Conservation (phyloP, 2,888 invertebrate species). For the Platycnemis pennipes region DNA sequence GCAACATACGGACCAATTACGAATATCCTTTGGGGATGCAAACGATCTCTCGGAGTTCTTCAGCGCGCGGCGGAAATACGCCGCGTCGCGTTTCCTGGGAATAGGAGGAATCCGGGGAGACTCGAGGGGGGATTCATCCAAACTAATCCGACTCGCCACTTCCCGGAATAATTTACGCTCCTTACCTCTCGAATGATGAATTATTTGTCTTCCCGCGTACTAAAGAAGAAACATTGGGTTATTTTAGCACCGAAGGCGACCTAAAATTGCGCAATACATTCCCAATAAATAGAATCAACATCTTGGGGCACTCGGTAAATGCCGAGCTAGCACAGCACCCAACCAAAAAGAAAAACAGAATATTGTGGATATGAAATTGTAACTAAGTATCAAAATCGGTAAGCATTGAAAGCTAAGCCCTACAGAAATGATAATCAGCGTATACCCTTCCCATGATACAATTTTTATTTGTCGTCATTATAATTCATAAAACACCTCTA, state of each 20-base stretch:
- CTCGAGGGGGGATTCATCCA: neutral
- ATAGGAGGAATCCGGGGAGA: neutral
- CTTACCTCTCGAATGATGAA: neutral
- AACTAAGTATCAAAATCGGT: too few species aligned
- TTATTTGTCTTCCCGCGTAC: neutral
- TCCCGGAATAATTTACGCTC: neutral
- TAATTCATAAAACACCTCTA: too few species aligned
- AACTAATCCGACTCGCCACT: neutral
- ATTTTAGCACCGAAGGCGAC: neutral
- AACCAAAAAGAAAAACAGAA: too few species aligned
- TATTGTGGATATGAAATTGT: too few species aligned
- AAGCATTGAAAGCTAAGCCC: too few species aligned
- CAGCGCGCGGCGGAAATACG: neutral
- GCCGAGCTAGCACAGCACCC: too few species aligned
- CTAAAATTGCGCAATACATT: neutral
- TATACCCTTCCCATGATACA: too few species aligned
- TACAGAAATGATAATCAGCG: too few species aligned
- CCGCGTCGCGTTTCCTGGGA: neutral
- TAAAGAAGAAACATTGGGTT: neutral
- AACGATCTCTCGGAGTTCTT: neutral
- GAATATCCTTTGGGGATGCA: neutral
- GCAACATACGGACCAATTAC: neutral
- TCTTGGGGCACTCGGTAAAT: too few species aligned
- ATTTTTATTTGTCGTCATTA: too few species aligned
- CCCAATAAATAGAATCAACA: neutral